phyloP scores from a whole-genome alignment of 2,888 invertebrate genomes.

The Ormyrus nitidulus region DNA sequence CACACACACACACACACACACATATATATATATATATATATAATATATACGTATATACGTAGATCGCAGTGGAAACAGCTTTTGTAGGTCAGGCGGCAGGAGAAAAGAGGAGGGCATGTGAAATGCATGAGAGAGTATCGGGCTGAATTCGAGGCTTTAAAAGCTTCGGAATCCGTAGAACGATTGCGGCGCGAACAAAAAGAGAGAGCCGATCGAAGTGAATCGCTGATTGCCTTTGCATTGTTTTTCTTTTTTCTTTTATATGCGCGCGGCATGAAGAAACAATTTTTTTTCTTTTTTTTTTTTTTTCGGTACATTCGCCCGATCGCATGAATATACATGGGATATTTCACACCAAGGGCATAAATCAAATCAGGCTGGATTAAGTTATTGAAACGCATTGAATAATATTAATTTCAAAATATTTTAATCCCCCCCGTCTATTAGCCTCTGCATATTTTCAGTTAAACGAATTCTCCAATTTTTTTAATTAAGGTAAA shows the following conservation, averaged over 20 bases:
- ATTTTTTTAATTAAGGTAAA: too few relatives aligned
- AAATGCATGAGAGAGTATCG: slow-evolving; percentile 20
- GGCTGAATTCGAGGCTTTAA: slow-evolving; percentile 29
- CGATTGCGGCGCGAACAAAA: not conserved
- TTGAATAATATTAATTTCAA: too few relatives aligned
- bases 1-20: too few relatives aligned
- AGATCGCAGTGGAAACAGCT: too few relatives aligned
- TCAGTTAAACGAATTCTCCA: too few relatives aligned
- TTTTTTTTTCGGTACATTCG: not conserved
- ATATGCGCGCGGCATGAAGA: too few relatives aligned
- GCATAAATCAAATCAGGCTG: not conserved
- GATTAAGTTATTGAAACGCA: not conserved
- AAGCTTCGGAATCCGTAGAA: slow-evolving; percentile 27
- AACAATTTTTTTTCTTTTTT: not conserved
- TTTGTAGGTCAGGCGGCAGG: too few relatives aligned
- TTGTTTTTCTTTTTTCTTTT: not conserved
- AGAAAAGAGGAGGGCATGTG: not conserved
- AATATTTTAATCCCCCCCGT: too few relatives aligned
- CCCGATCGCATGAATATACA: too few relatives aligned
- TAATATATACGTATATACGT: too few relatives aligned
- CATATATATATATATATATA: too few relatives aligned
- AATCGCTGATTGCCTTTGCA: slow-evolving; percentile 17
- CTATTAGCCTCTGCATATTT: too few relatives aligned
- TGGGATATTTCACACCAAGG: not conserved
- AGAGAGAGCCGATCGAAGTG: slow-evolving; percentile 11